These are phyloP conservation scores for Progne subis DNA, from an alignment of 2,113 vertebrate species.

Conservation along the genomic window DNA sequence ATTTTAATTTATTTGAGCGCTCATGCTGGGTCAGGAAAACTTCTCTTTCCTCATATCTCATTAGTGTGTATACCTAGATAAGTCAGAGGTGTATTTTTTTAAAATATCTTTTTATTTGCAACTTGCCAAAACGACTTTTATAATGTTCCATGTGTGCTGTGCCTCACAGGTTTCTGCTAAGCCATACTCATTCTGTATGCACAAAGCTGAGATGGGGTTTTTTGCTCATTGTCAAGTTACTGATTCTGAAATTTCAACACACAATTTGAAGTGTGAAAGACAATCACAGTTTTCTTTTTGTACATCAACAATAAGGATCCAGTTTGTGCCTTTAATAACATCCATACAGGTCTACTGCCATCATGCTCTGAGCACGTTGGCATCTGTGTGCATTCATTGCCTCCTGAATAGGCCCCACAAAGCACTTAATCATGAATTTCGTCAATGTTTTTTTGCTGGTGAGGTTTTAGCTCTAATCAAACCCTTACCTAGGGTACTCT, in stretches of 20 bases:
- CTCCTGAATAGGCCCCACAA: not conserved
- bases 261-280: not conserved
- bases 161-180: not conserved
- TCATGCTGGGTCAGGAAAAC: constrained; percentile 9
- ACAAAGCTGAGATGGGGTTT: not conserved
- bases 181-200: not conserved
- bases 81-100: not conserved
- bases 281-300: not conserved
- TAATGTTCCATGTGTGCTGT: not conserved
- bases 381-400: not conserved
- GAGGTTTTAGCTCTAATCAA: not conserved
- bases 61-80: not conserved
- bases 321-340: not conserved
- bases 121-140: not conserved
- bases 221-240: not conserved
- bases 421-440: not conserved
- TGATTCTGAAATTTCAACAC: not conserved
- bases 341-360: not conserved
- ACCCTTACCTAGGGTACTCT: not conserved
- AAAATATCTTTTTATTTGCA: not conserved
- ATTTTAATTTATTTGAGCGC: not conserved
- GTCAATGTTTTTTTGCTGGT: not conserved
- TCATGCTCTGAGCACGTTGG: not conserved
- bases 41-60: not conserved
- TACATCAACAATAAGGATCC: not conserved